These are phyloP conservation scores for Thecocarcelia acutangulata DNA, from an alignment of 2,888 invertebrate genomes.

Conservation along the genomic window DNA sequence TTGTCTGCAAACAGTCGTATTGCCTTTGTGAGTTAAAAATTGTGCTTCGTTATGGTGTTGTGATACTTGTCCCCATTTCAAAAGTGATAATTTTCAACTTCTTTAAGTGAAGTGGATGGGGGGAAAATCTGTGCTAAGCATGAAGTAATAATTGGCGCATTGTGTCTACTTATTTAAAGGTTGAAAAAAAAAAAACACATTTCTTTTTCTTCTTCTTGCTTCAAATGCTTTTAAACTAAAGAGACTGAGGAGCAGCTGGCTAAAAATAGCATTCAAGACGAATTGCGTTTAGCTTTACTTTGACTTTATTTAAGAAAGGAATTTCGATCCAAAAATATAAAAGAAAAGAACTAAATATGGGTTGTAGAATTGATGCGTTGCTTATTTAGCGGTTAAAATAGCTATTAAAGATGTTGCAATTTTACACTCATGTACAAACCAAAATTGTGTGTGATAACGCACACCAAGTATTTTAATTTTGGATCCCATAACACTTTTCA, in stretches of 20 bases:
- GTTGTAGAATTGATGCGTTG: too few relatives aligned
- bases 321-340: too few relatives aligned
- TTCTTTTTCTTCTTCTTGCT: neutral
- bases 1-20: neutral
- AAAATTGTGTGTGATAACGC: too few relatives aligned
- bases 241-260: neutral
- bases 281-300: too few relatives aligned
- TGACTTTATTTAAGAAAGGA: too few relatives aligned
- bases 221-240: neutral
- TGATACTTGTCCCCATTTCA: constrained; percentile 30
- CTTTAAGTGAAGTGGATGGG: neutral
- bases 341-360: too few relatives aligned
- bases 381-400: too few relatives aligned
- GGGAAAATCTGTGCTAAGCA: constrained; percentile 11
- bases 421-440: too few relatives aligned
- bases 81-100: constrained; percentile 1
- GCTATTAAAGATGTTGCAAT: too few relatives aligned
- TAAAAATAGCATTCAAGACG: too few relatives aligned
- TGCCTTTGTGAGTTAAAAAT: neutral
- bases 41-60: neutral
- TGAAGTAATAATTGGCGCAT: constrained; percentile 56
- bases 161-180: constrained; percentile 38
- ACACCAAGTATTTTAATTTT: too few relatives aligned
- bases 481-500: too few relatives aligned
- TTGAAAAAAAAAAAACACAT: neutral